Evolutionary conservation across 2,888 invertebrate species (phyloP), one percentile per base, ranked within the genome.

Genomic region (Drosophila ochracea): DNA sequence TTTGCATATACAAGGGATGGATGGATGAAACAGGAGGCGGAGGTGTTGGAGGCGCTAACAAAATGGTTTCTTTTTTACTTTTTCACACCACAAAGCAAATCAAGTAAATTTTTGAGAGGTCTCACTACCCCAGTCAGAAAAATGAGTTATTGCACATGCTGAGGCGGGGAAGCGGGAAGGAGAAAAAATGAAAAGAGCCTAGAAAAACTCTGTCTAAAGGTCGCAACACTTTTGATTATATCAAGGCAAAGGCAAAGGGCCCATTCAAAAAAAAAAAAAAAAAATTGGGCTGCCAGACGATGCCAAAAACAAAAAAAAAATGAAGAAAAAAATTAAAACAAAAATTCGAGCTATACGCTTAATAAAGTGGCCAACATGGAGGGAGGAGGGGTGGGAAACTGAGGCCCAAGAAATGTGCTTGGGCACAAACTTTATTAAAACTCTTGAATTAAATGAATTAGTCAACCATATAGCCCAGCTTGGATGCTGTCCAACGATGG

Each of bases 361-460:
- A 90, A 87, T 87, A 87, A 87, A 87, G 86, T 90, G 83, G 86
- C 83, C 74, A 58, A 33, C 39, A 54, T 41, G 41, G 63, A n/a
- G 49, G 52, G 65, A 33, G 49, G 52, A 31, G 31, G 52, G 49
- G 28, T 21, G 50, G 50, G 43, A 47, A 31, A 37, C 39, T 59
- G 60, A 71, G 76, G 80, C 63, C 71, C 70, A 75, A 76, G 80
- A 82, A 86, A 88, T 85, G 83, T 81, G 79, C 74, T 85, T 52
- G 84, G 76, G 84, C 76, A 88, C 84, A 87, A 87, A 87, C 90
- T 87, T 87, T 87, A 87, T 87, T 87, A 87, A 87, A 87, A 87
- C 90, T 87, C 86, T 87, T 90, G 86, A 87, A 87, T 87, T 87
- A 87, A 87, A 87, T 87, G 86, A 87, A 87, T 87, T 87, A 87